phyloP scores from a whole-genome alignment of 2,888 invertebrate genomes.

The Seira sanloemensis region DNA sequence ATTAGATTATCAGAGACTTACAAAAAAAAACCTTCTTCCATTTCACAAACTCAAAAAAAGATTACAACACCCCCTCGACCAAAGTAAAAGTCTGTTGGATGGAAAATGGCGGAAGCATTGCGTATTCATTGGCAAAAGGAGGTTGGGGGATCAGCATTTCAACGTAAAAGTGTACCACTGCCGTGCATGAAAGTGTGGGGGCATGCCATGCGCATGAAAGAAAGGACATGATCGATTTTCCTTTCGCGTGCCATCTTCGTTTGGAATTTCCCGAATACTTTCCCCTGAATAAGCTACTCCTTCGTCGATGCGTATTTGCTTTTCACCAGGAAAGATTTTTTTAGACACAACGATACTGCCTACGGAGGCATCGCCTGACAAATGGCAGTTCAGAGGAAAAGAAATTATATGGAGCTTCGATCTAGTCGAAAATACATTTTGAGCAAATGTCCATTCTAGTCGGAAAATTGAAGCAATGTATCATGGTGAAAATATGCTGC shows the following conservation, averaged over 20 bases:
- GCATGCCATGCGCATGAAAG: constrained; percentile 53
- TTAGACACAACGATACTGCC: constrained; percentile 43
- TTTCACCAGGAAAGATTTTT: not conserved
- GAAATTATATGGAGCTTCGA: no score
- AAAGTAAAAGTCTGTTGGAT: not conserved
- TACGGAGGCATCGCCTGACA: constrained; percentile 50
- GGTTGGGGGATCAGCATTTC: not conserved
- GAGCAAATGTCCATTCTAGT: no score
- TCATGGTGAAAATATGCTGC: no score
- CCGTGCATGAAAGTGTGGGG: no score
- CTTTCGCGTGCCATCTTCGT: constrained; percentile 45
- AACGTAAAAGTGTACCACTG: not conserved
- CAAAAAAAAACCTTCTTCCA: no score
- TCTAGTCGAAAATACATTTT: no score
- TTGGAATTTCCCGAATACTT: not conserved
- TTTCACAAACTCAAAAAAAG: no score
- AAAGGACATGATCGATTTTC: constrained; percentile 53
- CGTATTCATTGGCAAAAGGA: not conserved
- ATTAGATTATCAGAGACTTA: no score
- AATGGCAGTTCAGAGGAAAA: constrained; percentile 20
- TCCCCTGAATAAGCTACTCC: no score
- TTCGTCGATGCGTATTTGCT: not conserved
- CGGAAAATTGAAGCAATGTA: no score
- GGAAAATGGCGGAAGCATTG: not conserved
- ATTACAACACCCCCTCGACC: no score